phyloP scores from a whole-genome alignment of 2,113 vertebrate genomes.

The Plestiodon gilberti region DNA sequence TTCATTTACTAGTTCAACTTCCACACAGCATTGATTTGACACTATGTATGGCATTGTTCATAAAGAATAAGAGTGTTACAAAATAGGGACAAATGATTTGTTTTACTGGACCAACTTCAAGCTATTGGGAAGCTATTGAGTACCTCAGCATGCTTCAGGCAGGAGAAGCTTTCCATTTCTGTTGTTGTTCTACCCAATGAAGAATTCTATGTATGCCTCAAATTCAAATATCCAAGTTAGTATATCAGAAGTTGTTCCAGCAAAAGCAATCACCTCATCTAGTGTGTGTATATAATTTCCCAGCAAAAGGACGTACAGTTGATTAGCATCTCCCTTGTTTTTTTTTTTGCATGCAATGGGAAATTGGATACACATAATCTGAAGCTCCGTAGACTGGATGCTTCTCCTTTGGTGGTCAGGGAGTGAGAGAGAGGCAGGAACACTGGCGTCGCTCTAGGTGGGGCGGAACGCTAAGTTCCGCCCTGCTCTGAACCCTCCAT shows the following conservation, averaged over 20 bases:
- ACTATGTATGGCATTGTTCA: background rate
- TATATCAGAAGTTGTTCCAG: background rate
- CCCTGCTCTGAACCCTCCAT: too few relatives aligned
- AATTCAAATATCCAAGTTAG: background rate
- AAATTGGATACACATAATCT: background rate
- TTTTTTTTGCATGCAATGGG: background rate
- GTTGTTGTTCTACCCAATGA: background rate
- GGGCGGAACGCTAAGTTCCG: too few relatives aligned
- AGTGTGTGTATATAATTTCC: background rate
- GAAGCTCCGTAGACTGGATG: background rate
- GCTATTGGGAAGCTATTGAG: background rate
- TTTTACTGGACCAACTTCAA: background rate
- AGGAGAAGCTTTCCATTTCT: background rate
- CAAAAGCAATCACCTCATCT: background rate
- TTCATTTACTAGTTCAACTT: slow-evolving; percentile 27
- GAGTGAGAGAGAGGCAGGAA: too few relatives aligned
- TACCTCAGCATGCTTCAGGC: background rate
- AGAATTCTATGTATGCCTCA: background rate
- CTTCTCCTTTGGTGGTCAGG: too few relatives aligned
- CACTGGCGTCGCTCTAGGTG: too few relatives aligned
- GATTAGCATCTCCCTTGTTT: background rate
- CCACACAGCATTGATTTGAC: slow-evolving; percentile 29
- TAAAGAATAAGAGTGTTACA: background rate
- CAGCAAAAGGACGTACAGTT: background rate
- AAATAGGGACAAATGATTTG: background rate